Conservation (phyloP, 2,113 vertebrate species). For the Arenaria interpres region DNA sequence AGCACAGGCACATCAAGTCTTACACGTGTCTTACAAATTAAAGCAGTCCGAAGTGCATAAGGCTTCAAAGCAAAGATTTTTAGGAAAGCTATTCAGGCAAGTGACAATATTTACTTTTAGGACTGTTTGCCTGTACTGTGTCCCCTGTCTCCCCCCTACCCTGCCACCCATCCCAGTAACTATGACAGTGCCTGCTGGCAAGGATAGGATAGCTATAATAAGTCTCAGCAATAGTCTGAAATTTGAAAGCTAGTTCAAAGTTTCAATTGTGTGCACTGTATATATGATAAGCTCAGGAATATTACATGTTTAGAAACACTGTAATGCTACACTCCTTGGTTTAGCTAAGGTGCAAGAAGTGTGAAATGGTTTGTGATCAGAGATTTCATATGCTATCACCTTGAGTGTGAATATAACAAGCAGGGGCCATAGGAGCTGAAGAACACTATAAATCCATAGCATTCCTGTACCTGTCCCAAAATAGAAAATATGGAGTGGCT, state of each 20-base stretch:
- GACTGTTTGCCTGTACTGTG: not conserved
- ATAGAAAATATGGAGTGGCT: not conserved
- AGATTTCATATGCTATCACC: not conserved
- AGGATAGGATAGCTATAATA: not conserved
- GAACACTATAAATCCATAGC: not conserved
- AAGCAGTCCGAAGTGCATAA: not conserved
- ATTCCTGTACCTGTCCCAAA: not conserved
- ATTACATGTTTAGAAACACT: not conserved
- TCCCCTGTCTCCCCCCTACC: too few species aligned
- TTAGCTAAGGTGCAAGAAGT: not conserved
- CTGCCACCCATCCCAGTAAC: not conserved
- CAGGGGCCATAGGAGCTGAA: not conserved
- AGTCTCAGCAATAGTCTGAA: not conserved
- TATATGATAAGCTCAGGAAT: not conserved
- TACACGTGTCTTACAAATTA: not conserved
- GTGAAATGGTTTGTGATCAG: not conserved
- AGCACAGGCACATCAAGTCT: not conserved
- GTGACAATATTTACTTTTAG: not conserved
- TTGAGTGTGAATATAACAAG: not conserved
- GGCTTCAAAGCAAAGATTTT: not conserved
- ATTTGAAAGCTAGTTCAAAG: not conserved
- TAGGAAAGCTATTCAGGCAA: not conserved
- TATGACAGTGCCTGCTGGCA: not conserved
- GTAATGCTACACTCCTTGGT: not conserved
- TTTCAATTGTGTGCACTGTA: not conserved